Base-by-base conservation (phyloP, 2,797 vertebrate species). In the Gorsachius magnificus region DNA sequence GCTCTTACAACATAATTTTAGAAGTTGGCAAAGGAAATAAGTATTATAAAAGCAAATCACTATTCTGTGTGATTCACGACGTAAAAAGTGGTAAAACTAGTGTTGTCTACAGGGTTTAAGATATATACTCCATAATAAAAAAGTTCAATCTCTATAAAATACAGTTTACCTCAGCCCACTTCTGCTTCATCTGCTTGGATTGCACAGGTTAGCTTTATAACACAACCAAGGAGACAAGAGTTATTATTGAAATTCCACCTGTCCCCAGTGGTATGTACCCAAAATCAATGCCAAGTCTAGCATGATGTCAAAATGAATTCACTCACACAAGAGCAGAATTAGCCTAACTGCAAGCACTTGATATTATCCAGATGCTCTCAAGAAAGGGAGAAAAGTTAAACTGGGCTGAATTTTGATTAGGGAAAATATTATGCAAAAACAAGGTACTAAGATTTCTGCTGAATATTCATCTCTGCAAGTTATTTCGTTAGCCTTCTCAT, bases 211-310 rank as follows among this genome's bases (percentile, higher is more conserved):
- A 69, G 51, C 54, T 94, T 95, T 91, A 64, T 45, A 96, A 68
- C n/a, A 65, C 50, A 84, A 83, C 63, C 81, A 66, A 61, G 53
- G 84, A 87, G 66, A 93, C 53, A 84, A 75, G 81, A 63, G 13
- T 70, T 93, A 68, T 87, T 97, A 94, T 78, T 90, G 83, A 89
- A 95, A 92, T 96, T 96, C 91, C 83, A 95, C 86, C 76, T 96
- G 81, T 90, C 89, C 76, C 60, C 41, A 45, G 21, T 86, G 88
- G 61, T 96, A 95, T 89, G 77, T 95, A 66, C 77, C 70, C 81
- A 35, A 82, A 94, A 87, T 13, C 1, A 5, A 36, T 78, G 88
- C 94, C 92, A 96, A 91, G 77, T 45, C 48, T 92, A 77, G 29
- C 63, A 71, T 93, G 53, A 95, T 83, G 90, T 95, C 91, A 96